Conservation (phyloP, 1,140 invertebrate genomes). For the Camponotus pennsylvanicus region DNA sequence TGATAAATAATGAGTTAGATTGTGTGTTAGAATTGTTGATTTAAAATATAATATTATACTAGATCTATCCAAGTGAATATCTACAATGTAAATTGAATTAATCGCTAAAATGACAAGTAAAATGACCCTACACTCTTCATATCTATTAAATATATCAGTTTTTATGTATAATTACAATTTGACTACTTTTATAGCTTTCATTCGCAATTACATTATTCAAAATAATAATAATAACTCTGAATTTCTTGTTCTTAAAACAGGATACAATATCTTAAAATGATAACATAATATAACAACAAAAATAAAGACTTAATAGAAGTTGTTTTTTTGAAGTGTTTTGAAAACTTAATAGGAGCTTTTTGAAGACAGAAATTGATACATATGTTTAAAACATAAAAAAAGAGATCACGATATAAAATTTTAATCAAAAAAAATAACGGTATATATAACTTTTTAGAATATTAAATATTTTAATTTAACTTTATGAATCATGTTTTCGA, state of each 20-base stretch:
- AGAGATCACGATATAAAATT: neutral
- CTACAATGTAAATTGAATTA: conserved; percentile 1
- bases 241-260: neutral
- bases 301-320: too few relatives aligned
- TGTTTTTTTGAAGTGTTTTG: too few relatives aligned
- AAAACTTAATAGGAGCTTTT: too few relatives aligned
- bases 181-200: neutral
- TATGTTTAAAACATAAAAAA: neutral
- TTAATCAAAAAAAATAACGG: neutral
- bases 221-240: conserved; percentile 3
- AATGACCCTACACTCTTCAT: neutral
- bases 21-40: neutral
- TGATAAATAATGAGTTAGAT: conserved; percentile 22
- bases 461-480: neutral
- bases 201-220: neutral
- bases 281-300: neutral
- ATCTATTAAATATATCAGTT: neutral
- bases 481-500: neutral
- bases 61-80: conserved; percentile 23
- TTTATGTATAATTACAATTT: neutral
- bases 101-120: neutral
- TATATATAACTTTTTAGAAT: neutral
- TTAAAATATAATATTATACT: conserved; percentile 32
- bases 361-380: too few relatives aligned
- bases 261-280: neutral